Evolutionary conservation across 2,888 invertebrate genomes (phyloP), one percentile per base, ranked within the genome.

Genomic region (Agrochola lychnidis): DNA sequence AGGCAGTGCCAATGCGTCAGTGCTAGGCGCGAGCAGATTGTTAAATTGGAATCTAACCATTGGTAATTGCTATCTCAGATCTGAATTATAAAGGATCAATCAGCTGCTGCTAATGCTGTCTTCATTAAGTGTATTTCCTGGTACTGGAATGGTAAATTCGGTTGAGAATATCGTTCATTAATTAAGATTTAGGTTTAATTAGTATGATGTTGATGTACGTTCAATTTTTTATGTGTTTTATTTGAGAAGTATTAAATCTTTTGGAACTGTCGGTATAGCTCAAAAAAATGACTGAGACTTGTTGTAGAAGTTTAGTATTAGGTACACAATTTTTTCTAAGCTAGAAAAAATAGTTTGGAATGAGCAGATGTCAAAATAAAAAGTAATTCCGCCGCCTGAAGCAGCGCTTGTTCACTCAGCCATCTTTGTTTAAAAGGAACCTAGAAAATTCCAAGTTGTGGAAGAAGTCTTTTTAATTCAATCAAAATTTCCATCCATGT

Each of bases 51-150:
- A 75, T 72, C 57, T 62, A 79, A 77, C 64, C 73, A 66, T 77
- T 66, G 73, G 62, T 77, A 84, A 84, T 84, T 82, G 76, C 72
- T 77, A 77, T 75, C 42, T 36, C 30, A 73, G 64, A 42, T 69
- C 42, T 82, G 74, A 76, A 79, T 82, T 82, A 79, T 82, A 59
- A 42, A 80, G 62, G 56, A 67, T 73, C 70, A 82, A 76, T 79
- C 85, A 72, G 59, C 19, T 66, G 72, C 56, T 40, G 30, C 45
- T 84, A 81, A 84, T 78, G 25, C 45, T 57, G 53, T 73, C 73
- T 61, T 70, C 61, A 78, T 74, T 77, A 81, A 74, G 75, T 84
- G 84, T 71, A 69, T 73, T 72, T 70, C 76, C 59, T 71, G 45
- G 72, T 84, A 78, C 30, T 10, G 30, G 22, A 66, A 72, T 75